Evolutionary conservation across 2,797 vertebrate species (phyloP).

Genomic region (Alauda arvensis): DNA sequence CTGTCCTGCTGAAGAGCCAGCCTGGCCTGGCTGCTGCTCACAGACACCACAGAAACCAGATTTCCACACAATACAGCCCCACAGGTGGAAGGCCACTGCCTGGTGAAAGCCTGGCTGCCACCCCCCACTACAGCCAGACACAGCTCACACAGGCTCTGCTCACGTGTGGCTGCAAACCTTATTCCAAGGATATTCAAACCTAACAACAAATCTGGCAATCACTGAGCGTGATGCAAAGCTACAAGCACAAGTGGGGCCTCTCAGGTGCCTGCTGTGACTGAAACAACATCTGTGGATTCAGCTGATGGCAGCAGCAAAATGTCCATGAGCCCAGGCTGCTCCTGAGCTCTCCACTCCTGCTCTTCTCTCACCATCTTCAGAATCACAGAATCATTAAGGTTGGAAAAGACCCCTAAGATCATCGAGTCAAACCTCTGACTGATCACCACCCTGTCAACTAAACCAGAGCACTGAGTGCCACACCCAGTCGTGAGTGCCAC

Average conservation of each 20-base stretch:
- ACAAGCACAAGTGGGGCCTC: background rate
- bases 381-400: background rate
- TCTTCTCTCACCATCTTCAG: background rate
- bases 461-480: background rate
- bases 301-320: background rate
- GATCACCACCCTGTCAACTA: background rate
- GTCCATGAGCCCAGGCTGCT: background rate
- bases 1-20: background rate
- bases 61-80: background rate
- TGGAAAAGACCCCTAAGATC: background rate
- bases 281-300: background rate
- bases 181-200: background rate
- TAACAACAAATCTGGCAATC: background rate
- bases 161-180: accelerated
- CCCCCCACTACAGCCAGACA: background rate
- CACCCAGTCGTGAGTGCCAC: background rate
- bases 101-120: background rate
- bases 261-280: background rate
- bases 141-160: background rate
- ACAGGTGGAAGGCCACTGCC: background rate
- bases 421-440: background rate
- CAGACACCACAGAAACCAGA: background rate
- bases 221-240: background rate
- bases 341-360: background rate
- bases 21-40: background rate